phyloP scores from a whole-genome alignment of 92 coral and sea anemone species.

The Parazoanthus swiftii region DNA sequence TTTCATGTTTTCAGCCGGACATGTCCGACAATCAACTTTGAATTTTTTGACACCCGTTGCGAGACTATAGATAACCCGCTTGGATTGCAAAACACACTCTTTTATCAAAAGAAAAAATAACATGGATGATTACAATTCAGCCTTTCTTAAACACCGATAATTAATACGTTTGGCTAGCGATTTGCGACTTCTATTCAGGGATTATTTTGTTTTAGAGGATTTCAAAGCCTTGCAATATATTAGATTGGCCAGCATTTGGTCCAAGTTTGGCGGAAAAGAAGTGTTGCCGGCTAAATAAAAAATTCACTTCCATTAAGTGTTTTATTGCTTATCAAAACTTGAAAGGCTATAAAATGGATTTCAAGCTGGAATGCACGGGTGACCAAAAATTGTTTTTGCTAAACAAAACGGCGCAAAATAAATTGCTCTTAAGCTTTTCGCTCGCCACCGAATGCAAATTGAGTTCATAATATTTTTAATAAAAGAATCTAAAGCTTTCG shows the following conservation, averaged over 20 bases:
- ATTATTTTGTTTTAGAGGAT: slow-evolving; percentile 20
- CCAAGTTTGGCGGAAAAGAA: neutral
- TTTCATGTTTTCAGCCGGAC: slow-evolving; percentile 19
- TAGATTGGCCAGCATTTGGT: neutral
- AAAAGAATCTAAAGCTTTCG: neutral
- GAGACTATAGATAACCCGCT: slow-evolving; percentile 27
- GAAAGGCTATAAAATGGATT: neutral
- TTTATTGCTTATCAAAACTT: slow-evolving; percentile 28
- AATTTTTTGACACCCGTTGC: slow-evolving; percentile 37
- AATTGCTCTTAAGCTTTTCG: neutral
- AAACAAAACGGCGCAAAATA: neutral
- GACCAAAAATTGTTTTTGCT: neutral
- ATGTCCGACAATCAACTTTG: slow-evolving; percentile 22
- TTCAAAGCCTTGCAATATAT: neutral
- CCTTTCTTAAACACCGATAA: slow-evolving; percentile 13
- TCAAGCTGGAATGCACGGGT: slow-evolving; percentile 2
- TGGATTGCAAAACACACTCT: slow-evolving; percentile 22
- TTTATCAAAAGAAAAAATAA: slow-evolving; percentile 21
- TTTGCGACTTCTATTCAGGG: slow-evolving; percentile 10
- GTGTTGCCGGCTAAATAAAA: neutral
- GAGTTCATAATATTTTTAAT: neutral
- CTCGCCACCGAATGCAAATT: neutral
- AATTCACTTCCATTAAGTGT: neutral
- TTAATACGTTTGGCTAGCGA: slow-evolving; percentile 18
- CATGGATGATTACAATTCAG: slow-evolving; percentile 2